These are phyloP conservation scores for Masticophis lateralis DNA, from an alignment of 2,797 vertebrate species.

Conservation along the genomic window DNA sequence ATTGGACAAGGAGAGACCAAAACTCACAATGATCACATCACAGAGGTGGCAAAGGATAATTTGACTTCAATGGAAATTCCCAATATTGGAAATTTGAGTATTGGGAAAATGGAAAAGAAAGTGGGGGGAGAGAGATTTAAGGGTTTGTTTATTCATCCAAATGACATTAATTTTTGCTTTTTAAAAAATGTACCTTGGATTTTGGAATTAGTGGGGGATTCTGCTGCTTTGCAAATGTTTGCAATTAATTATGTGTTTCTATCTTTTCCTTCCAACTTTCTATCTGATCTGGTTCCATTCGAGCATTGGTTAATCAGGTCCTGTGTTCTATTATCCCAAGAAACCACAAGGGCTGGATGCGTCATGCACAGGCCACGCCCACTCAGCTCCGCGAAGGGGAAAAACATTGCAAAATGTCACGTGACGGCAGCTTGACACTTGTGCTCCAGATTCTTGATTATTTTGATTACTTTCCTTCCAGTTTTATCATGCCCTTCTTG, in stretches of 20 bases:
- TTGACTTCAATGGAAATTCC: background rate
- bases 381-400: no score
- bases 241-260: background rate
- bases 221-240: background rate
- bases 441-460: background rate
- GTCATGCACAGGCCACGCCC: fast-evolving
- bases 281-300: background rate
- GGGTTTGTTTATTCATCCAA: background rate
- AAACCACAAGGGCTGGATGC: background rate
- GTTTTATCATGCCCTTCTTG: background rate
- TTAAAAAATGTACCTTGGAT: background rate
- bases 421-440: no score
- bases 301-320: background rate
- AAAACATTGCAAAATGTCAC: no score
- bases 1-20: background rate
- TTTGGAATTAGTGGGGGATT: background rate
- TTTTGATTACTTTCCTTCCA: background rate
- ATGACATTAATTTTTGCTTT: background rate
- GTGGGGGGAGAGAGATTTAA: background rate
- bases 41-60: background rate
- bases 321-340: background rate
- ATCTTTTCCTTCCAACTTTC: background rate
- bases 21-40: background rate
- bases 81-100: background rate
- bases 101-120: background rate